Evolutionary conservation across 2,113 vertebrate genomes (phyloP).

Genomic region (Otis tarda): DNA sequence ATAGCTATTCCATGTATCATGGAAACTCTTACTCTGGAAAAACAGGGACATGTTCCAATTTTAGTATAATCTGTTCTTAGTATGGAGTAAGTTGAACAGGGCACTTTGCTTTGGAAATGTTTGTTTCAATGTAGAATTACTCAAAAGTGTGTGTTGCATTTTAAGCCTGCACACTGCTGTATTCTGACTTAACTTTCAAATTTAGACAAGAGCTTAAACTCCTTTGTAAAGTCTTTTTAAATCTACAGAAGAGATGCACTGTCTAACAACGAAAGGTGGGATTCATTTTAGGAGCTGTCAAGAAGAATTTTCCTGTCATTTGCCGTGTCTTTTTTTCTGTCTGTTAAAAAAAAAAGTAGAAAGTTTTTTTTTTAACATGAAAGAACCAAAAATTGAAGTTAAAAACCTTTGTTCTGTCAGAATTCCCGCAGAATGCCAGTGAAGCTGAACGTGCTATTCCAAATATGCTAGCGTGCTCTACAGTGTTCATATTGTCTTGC

Average conservation of each 20-base stretch:
- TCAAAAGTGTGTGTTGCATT: background rate
- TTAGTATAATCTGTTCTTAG: background rate
- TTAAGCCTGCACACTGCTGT: background rate
- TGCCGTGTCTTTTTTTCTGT: background rate
- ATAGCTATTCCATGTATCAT: background rate
- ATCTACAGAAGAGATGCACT: background rate
- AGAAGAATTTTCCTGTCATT: background rate
- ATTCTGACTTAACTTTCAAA: background rate
- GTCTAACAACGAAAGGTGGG: background rate
- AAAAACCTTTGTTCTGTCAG: background rate
- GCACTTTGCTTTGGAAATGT: background rate
- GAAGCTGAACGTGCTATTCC: constrained; percentile 1
- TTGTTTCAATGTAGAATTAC: background rate
- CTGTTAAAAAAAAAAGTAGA: background rate
- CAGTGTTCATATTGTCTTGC: background rate
- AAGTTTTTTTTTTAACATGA: background rate
- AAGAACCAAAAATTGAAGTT: background rate
- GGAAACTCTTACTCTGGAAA: background rate
- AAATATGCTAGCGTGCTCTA: background rate
- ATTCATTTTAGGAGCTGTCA: background rate
- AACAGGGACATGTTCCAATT: background rate
- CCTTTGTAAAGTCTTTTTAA: background rate
- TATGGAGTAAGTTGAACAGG: background rate
- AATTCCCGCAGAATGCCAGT: background rate
- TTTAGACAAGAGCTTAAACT: background rate